Conservation (phyloP, 2,797 vertebrate genomes). For the Peromyscus aztecus region DNA sequence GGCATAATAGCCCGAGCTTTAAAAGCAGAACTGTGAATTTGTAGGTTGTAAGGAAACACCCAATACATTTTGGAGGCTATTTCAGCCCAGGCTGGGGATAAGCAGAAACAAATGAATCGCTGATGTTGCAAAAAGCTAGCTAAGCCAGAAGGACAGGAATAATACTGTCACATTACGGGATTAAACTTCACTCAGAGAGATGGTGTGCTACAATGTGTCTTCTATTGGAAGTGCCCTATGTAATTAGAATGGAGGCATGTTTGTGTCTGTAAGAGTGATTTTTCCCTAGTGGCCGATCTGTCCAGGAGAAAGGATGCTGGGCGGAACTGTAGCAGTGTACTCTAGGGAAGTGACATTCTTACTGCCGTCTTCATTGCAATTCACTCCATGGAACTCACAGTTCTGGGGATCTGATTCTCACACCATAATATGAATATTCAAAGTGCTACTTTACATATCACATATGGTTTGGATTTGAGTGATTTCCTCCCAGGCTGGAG, state of each 20-base stretch:
- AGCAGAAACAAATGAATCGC: conserved; percentile 66
- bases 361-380: conserved; percentile 69
- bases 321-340: conserved; percentile 36
- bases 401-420: conserved; percentile 68
- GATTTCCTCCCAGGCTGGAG: conserved; percentile 69
- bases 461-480: conserved; percentile 74
- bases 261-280: conserved; percentile 57
- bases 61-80: conserved; percentile 40
- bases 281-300: conserved; percentile 50
- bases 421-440: conserved; percentile 80
- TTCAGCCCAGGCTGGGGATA: conserved; percentile 43
- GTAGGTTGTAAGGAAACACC: conserved; percentile 49
- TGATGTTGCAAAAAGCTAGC: conserved; percentile 64
- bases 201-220: conserved; percentile 76
- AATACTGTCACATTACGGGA: conserved; percentile 58
- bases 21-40: conserved; percentile 46
- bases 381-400: conserved; percentile 13
- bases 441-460: conserved; percentile 75
- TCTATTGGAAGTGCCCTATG: conserved; percentile 63
- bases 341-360: conserved; percentile 67
- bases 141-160: conserved; percentile 60
- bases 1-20: conserved; percentile 24
- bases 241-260: conserved; percentile 70
- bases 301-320: neutral
- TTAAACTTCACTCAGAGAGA: conserved; percentile 75